phyloP scores from a whole-genome alignment of 2,888 invertebrate species.

The Machimus rusticus region DNA sequence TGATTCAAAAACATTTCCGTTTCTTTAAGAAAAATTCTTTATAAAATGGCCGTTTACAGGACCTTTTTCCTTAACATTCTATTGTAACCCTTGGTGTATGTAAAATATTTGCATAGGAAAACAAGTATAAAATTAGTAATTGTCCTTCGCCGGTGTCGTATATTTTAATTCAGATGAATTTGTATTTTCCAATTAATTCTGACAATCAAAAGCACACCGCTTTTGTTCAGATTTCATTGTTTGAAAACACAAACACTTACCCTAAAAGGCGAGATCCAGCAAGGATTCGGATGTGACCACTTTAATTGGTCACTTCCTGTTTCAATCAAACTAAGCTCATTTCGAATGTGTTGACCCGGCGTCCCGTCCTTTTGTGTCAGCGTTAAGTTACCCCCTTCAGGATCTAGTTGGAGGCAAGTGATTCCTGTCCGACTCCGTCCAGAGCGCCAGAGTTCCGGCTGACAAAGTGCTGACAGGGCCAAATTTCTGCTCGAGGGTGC shows the following conservation, averaged over 20 bases:
- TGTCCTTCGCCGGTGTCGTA: neutral
- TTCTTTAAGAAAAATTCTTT: too few relatives aligned
- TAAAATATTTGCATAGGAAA: neutral
- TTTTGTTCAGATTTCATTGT: neutral
- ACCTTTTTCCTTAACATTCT: too few relatives aligned
- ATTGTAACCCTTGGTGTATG: too few relatives aligned
- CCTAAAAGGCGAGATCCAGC: neutral
- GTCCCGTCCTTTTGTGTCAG: neutral
- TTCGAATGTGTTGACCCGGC: neutral
- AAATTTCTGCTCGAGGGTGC: neutral
- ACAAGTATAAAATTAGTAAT: neutral
- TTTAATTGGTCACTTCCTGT: neutral
- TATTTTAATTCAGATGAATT: neutral
- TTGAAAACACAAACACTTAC: neutral
- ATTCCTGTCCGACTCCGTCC: neutral
- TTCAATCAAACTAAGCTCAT: conserved; percentile 13
- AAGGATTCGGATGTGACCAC: neutral
- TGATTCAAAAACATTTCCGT: too few relatives aligned
- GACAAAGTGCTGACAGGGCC: neutral
- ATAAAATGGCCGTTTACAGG: too few relatives aligned
- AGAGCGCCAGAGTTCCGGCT: neutral
- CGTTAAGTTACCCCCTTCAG: neutral
- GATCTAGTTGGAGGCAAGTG: neutral
- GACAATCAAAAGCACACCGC: neutral
- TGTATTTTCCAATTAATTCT: neutral